Evolutionary conservation across 2,113 vertebrate genomes (phyloP).

Genomic region (Grammomys surdaster): DNA sequence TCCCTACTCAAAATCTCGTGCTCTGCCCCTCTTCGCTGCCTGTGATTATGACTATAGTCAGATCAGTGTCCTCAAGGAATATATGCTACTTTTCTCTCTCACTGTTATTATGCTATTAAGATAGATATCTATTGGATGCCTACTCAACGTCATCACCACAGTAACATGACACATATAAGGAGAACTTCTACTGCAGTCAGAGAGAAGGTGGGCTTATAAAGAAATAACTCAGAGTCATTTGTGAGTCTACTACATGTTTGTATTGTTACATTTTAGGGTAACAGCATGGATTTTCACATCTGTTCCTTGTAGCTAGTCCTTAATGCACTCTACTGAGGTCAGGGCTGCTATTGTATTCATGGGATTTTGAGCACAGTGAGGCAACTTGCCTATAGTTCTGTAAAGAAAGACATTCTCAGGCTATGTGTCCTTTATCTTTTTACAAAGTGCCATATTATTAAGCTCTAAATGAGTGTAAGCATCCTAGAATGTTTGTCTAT

Average conservation of each 20-base stretch:
- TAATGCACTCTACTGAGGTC: not conserved
- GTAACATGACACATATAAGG: not conserved
- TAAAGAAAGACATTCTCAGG: not conserved
- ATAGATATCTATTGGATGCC: not conserved
- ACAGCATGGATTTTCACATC: not conserved
- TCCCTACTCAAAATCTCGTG: not conserved
- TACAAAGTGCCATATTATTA: not conserved
- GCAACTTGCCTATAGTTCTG: not conserved
- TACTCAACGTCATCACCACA: not conserved
- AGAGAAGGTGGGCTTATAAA: not conserved
- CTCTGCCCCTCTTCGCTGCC: not conserved
- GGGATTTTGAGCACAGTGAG: not conserved
- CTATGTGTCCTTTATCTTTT: not conserved
- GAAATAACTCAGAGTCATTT: not conserved
- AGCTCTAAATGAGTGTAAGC: not conserved
- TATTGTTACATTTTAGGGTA: not conserved
- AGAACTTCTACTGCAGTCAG: not conserved
- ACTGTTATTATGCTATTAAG: not conserved
- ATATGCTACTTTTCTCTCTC: not conserved
- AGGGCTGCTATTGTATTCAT: not conserved
- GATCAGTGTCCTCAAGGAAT: not conserved
- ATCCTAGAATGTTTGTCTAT: not conserved
- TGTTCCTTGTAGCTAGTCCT: not conserved
- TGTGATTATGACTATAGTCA: not conserved
- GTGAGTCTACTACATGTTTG: not conserved